A percentile compares a stretch with the other conserved stretches of the same genome.
phyloP scores from a whole-genome alignment of 1,140 invertebrate genomes.

The Zaprionus africanus region DNA sequence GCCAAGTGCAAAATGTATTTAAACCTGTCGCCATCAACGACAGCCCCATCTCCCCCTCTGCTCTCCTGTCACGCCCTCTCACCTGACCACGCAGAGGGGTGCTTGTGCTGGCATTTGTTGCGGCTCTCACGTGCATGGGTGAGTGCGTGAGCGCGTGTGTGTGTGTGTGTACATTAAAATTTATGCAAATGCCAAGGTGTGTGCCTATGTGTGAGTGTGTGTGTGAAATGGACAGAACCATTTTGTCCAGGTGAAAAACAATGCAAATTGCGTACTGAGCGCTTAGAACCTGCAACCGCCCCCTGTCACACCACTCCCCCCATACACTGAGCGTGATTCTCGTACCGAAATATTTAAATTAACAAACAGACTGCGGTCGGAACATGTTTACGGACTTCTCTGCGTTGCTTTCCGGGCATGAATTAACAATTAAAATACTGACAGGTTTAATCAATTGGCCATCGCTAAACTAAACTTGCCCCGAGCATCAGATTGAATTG shows the following conservation, averaged over 20 bases:
- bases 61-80: background rate
- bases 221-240: conserved; percentile 17
- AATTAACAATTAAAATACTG: conserved; percentile 28
- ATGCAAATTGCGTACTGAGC: conserved; percentile 34
- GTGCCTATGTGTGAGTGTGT: conserved; percentile 14
- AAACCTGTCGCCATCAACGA: conserved; percentile 44
- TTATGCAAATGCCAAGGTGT: conserved; percentile 40
- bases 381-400: conserved; percentile 9
- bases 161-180: conserved; percentile 40
- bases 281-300: background rate
- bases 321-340: conserved; percentile 4
- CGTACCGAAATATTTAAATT: conserved; percentile 33
- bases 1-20: conserved; percentile 54
- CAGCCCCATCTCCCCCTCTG: background rate
- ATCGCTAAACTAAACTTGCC: conserved; percentile 1
- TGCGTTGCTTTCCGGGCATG: conserved; percentile 1
- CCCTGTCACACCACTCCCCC: background rate
- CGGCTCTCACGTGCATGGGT: conserved; percentile 25
- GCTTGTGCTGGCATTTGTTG: conserved; percentile 34
- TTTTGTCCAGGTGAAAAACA: conserved; percentile 45
- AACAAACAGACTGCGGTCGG: conserved; percentile 22
- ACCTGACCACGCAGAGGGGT: background rate
- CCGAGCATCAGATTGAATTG: background rate
- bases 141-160: conserved; percentile 9
- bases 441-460: conserved; percentile 16